Percentiles rank a stretch among this genome's conserved stretches.
Conservation (phyloP, 2,797 vertebrate genomes). For the Tamandua tetradactyla region DNA sequence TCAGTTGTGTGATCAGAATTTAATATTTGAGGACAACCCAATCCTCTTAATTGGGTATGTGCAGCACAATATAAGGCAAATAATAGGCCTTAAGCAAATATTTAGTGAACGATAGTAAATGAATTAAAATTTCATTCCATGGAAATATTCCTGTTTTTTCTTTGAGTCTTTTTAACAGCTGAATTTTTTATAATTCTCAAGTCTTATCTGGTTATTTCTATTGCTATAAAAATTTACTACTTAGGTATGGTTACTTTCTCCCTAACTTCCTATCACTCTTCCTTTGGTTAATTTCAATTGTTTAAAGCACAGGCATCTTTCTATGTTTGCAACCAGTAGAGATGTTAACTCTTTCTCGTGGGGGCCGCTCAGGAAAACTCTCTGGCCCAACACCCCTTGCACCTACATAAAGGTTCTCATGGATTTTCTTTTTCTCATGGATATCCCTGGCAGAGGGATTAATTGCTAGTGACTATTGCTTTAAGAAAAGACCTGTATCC, state of each 20-base stretch:
- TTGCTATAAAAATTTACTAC: background rate
- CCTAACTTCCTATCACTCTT: background rate
- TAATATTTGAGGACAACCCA: background rate
- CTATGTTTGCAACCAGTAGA: background rate
- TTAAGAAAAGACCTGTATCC: background rate
- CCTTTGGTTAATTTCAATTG: background rate
- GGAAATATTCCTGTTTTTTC: background rate
- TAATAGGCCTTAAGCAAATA: background rate
- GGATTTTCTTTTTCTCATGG: background rate
- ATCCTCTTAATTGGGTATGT: background rate
- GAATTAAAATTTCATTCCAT: background rate
- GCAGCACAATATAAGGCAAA: background rate
- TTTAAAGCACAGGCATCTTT: constrained; percentile 23
- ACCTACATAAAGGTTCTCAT: background rate
- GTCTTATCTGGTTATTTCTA: background rate
- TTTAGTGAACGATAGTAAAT: background rate
- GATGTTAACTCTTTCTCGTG: background rate
- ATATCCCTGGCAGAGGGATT: background rate
- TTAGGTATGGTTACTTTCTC: background rate
- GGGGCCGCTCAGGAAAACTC: background rate
- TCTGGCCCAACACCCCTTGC: background rate
- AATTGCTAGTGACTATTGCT: background rate
- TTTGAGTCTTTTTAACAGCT: background rate
- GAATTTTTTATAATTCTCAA: background rate
- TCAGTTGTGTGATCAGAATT: constrained; percentile 38